Evolutionary conservation across 2,797 vertebrate genomes (phyloP).

Genomic region (Alectoris magna): DNA sequence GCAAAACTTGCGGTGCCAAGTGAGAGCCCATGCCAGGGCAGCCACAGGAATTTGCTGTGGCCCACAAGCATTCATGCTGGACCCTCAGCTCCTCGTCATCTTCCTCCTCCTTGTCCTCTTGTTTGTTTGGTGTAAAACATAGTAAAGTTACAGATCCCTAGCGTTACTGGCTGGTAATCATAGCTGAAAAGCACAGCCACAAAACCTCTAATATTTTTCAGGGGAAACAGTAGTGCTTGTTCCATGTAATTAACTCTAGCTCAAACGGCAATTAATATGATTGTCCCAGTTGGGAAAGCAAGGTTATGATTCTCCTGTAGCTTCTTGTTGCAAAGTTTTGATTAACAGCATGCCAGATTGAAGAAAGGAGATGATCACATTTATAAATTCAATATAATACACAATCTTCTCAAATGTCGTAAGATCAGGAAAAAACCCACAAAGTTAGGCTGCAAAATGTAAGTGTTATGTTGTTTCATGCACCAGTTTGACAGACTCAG

Average conservation of each 20-base stretch:
- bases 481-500: neutral
- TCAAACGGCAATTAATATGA: neutral
- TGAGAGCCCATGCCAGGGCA: too few relatives aligned
- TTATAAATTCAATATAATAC: neutral
- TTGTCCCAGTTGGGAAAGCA: neutral
- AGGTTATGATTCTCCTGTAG: neutral
- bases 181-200: neutral
- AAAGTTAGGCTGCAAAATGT: neutral
- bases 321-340: neutral
- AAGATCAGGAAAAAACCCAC: neutral
- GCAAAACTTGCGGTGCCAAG: neutral
- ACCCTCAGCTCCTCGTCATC: too few relatives aligned
- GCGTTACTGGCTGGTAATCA: neutral
- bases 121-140: neutral
- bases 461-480: neutral
- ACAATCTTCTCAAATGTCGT: neutral
- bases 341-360: neutral
- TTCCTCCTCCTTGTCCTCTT: too few relatives aligned
- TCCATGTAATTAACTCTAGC: neutral
- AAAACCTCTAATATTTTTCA: neutral
- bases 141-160: neutral
- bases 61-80: too few relatives aligned
- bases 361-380: neutral
- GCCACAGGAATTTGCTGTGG: too few relatives aligned
- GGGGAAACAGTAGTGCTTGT: neutral